phyloP scores from a whole-genome alignment of 2,888 invertebrate genomes.

The Andrena bicolor region DNA sequence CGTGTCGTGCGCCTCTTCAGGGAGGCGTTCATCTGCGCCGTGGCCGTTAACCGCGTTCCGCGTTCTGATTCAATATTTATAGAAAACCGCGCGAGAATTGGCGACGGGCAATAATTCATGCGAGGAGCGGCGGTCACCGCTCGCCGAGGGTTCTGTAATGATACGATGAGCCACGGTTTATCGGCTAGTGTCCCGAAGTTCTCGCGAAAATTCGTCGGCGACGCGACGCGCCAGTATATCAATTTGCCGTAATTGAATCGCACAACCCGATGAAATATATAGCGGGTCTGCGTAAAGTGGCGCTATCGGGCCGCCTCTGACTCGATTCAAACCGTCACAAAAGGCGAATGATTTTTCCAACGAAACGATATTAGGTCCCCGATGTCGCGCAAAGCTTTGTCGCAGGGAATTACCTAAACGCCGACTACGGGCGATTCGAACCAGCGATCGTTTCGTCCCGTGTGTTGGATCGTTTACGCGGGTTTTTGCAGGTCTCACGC shows the following conservation, averaged over 20 bases:
- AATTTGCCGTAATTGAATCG: constrained; percentile 50
- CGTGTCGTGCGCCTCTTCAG: not conserved
- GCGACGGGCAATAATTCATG: constrained; percentile 20
- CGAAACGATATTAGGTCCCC: not conserved
- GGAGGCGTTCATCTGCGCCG: not conserved
- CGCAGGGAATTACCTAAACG: not conserved
- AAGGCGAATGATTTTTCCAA: constrained; percentile 14
- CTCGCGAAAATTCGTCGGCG: constrained; percentile 27
- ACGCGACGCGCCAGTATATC: constrained; percentile 29
- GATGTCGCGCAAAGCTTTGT: not conserved
- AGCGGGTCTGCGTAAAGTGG: constrained; percentile 11
- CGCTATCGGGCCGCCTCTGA: constrained; percentile 3
- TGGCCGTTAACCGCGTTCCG: constrained; percentile 7
- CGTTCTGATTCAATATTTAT: constrained; percentile 26
- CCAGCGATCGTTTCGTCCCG: not conserved
- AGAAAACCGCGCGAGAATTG: constrained; percentile 11
- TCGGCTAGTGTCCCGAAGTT: constrained; percentile 35
- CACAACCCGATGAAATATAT: constrained; percentile 25
- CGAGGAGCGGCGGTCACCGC: not conserved
- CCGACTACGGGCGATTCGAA: not conserved
- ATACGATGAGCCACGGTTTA: constrained; percentile 25
- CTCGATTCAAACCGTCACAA: constrained; percentile 17
- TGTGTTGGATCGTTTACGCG: not conserved
- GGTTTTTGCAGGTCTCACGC: not conserved
- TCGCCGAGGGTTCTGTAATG: constrained; percentile 31